These are phyloP conservation scores for Montipora capricornis DNA, from an alignment of 64 coral and sea anemone species.

Conservation along the genomic window DNA sequence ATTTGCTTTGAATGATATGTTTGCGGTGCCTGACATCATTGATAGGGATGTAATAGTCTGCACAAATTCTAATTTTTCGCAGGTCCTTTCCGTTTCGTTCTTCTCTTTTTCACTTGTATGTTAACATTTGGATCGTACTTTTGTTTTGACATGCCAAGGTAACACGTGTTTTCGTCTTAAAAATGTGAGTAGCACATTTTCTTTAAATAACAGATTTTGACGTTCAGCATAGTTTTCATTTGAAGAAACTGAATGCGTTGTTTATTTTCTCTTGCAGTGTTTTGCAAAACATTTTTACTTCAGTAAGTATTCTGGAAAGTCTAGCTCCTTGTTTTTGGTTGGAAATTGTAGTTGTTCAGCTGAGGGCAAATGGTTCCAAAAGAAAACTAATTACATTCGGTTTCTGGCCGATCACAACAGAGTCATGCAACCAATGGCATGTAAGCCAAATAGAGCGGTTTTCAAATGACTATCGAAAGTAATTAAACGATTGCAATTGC, in stretches of 20 bases:
- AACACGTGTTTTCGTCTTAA: neutral
- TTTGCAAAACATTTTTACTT: slow-evolving; percentile 72
- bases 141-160: slow-evolving; percentile 98
- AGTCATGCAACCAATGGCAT: too few relatives aligned
- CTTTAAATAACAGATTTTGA: neutral
- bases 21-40: neutral
- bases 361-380: too few relatives aligned
- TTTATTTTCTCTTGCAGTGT: slow-evolving; percentile 74
- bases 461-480: too few relatives aligned
- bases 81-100: slow-evolving; percentile 79
- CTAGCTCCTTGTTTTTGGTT: too few relatives aligned
- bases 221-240: neutral
- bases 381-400: too few relatives aligned
- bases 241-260: neutral
- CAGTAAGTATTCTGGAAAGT: slow-evolving; percentile 49
- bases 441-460: too few relatives aligned
- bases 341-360: too few relatives aligned
- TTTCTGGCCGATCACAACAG: too few relatives aligned
- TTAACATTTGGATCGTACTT: slow-evolving; percentile 92
- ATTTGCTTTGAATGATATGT: neutral
- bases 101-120: slow-evolving; percentile 88
- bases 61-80: neutral
- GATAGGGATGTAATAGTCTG: neutral
- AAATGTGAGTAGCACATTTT: neutral
- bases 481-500: too few relatives aligned